Base-by-base conservation (phyloP, 2,888 invertebrate species). In the Seira sanloemensis region DNA sequence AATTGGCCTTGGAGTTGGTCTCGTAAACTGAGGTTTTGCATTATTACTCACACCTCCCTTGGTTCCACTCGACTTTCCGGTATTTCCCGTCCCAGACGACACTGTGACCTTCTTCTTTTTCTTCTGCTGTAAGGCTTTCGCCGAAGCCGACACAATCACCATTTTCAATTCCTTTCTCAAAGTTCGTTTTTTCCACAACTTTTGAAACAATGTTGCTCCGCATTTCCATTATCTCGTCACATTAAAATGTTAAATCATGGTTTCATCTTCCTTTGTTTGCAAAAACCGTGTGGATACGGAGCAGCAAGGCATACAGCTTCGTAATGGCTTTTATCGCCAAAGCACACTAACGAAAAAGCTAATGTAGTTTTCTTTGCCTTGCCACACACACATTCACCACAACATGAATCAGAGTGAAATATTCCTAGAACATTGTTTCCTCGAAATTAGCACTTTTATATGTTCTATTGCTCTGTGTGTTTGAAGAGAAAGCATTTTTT, bases 81-180 rank as follows among this genome's bases (percentile, higher is more conserved):
- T 50, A 50, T 12, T 37, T 46, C 23, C 54, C 26, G 54, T 24
- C 2, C 71, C 1, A 21, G 62, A 21, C 18, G 73, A 0, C 1
- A 37, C 0, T 2, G 5, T 18, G 16, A 50, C 50, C n/a, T 50
- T 50, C 19, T 77, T 83, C 71, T 83, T 83, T 71, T 65, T 81
- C 7, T 72, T 72, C 12, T 67, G 77, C 73, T 77, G 77, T 69
- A 81, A 66, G 16, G 19, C 37, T 65, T 81, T 76, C 50, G 76
- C 50, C n/a, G 81, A 71, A 2, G 50, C 50, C n/a, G 82, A 50
- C 37, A 83, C 77, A 66, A 83, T 83, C 65, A 78, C 83, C 83
- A 83, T 83, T 78, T 71, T 82, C 25, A 19, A 12, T 50, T 18
- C 50, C n/a, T 50, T 50, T 2, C 50, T 2, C n/a, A 24, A 69